Base-by-base conservation (phyloP, 2,888 invertebrate genomes). In the Sminthurides aquaticus region DNA sequence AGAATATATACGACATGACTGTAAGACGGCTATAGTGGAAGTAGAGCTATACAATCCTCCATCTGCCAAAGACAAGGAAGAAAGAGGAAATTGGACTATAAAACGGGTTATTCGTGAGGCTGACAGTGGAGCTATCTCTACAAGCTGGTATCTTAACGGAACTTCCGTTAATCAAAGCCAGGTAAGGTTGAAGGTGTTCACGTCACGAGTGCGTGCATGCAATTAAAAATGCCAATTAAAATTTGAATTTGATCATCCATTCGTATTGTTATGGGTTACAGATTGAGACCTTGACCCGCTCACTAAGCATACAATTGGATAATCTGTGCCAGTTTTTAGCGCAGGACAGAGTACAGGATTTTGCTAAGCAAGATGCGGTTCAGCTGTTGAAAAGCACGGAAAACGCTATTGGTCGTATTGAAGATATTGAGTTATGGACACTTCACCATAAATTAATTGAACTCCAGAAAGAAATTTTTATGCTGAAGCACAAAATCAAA, bases 281-380 rank as follows among this genome's bases (percentile, higher is more conserved):
- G 78, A 71, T 78, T 22, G 76, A 77, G 57, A 71, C 75, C 27
- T 52, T 77, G 2, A 75, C 77, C 20, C 61, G 67, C 1, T 73
- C 72, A n/a, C 70, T 78, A 22, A 77, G 77, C 65, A 77, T 80
- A 56, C 78, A 79, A 69, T 86, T 92, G 2, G 86, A 87, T 75
- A 93, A 92, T 79, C 83, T 98, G 43, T 98, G 97, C 76, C 96
- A 97, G 78, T 90, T 98, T 76, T 79, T 98, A 59, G 97, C 98
- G 0, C 98, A 98, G 82, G 96, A 98, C 77, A 84, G 91, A 69
- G 96, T 98, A 0, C 91, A 92, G 76, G 93, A 95, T 76, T 99
- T 99, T 82, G 88, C 95, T 0, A 91, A 91, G 77, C 88, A 97
- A 87, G 86, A 91, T 75, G 83, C 88, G 0, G 87, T 88, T 70